Evolutionary conservation across 2,113 vertebrate genomes (phyloP), one percentile per base, ranked within the genome.

Genomic region (Otolemur garnettii): DNA sequence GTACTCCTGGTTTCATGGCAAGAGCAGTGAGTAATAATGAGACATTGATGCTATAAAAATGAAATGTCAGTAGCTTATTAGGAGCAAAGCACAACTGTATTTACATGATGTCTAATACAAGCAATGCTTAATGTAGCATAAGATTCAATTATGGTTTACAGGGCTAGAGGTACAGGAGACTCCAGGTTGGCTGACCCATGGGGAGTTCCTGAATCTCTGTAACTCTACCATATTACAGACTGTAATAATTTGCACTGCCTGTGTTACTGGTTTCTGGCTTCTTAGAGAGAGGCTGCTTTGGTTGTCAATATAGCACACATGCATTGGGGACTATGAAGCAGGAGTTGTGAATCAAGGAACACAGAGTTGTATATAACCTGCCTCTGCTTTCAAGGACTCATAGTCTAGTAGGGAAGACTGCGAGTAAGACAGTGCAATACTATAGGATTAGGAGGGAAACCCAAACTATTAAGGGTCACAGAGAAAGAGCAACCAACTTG

Each of bases 131-230:
- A 93, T 97, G 97, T 93, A 96, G 85, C 78, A 80, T 96, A 94
- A 96, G 89, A 95, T 98, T 98, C 97, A 96, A 66, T 98, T 97
- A 98, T 11, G 90, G 94, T 97, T 95, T 97, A 97, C 97, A 97
- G 94, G 93, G 91, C 97, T 89, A 91, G 87, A 98, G 92, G 96
- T 96, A 85, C 93, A 96, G 97, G 97, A 95, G 92, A 93, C 62
- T 78, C 97, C 74, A 92, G 97, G 86, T 97, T 98, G 97, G 97
- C 97, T 94, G 96, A 97, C 95, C 97, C 57, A 30, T 66, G 95
- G 96, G 96, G 97, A 97, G 96, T 97, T 98, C 96, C 98, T 97
- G 96, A 97, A 97, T 95, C 97, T 98, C 97, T 96, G 97, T 96
- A 97, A 95, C 96, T 97, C 97, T 96, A 86, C 97, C 96, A 84